Evolutionary conservation across 2,113 vertebrate genomes (phyloP).

Genomic region (Phycodurus eques): DNA sequence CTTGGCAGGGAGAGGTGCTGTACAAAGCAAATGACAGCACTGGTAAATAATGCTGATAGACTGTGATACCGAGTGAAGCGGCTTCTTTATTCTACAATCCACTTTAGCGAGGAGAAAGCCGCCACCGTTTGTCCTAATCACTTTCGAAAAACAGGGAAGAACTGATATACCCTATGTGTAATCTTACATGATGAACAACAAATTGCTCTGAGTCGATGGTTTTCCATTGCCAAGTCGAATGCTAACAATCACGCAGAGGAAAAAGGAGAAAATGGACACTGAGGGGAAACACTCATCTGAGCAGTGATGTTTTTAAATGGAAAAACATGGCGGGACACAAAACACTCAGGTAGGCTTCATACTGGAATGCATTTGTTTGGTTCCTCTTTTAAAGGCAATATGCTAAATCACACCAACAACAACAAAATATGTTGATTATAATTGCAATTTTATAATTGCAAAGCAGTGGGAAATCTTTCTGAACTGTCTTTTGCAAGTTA

Average conservation of each 20-base stretch:
- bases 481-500: too few species aligned
- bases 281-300: constrained; percentile 60
- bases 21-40: constrained; percentile 77
- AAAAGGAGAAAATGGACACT: constrained; percentile 63
- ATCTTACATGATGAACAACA: constrained; percentile 59
- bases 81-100: constrained; percentile 67
- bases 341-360: not conserved
- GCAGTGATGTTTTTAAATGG: constrained; percentile 38
- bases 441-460: too few species aligned
- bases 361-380: not conserved
- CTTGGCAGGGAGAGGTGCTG: constrained; percentile 75
- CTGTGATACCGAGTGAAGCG: constrained; percentile 69
- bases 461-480: too few species aligned
- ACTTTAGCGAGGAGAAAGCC: constrained; percentile 57
- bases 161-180: constrained; percentile 52
- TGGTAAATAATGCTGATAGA: constrained; percentile 75
- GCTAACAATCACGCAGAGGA: constrained; percentile 63
- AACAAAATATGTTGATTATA: not conserved
- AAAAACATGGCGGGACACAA: not conserved
- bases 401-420: not conserved
- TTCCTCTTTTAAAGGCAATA: not conserved
- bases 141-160: constrained; percentile 25
- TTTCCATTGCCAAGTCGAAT: constrained; percentile 56
- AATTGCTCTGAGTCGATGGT: constrained; percentile 48
- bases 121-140: constrained; percentile 39